A percentile compares a stretch with the other conserved stretches of the same genome.
Conservation (phyloP, 2,797 vertebrate species). For the Diceros bicornis region DNA sequence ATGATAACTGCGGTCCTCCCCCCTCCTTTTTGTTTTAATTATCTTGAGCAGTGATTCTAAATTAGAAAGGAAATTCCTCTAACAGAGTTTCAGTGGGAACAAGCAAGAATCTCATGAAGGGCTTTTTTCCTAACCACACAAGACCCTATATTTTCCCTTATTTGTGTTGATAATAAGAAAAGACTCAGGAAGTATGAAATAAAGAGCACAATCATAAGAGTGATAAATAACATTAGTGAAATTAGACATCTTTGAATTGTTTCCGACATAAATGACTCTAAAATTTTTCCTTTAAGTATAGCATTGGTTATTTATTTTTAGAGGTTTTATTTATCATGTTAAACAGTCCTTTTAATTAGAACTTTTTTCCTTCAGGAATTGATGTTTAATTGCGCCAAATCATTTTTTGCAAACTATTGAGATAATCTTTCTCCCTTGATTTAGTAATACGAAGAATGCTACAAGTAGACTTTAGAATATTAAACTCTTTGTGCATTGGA, state of each 20-base stretch:
- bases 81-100: neutral
- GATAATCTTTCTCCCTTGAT: neutral
- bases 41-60: neutral
- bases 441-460: neutral
- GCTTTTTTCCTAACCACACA: neutral
- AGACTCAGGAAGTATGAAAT: neutral
- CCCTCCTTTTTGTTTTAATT: neutral
- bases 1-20: neutral
- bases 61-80: neutral
- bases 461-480: neutral
- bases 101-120: neutral
- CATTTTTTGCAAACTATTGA: neutral
- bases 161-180: slow-evolving; percentile 28
- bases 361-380: neutral
- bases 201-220: neutral
- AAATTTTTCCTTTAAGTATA: neutral
- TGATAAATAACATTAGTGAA: neutral
- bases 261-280: neutral
- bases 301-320: neutral
- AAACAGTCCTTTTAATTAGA: slow-evolving; percentile 37
- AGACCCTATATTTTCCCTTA: neutral
- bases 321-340: neutral
- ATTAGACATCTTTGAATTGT: neutral
- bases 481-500: neutral
- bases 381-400: slow-evolving; percentile 24